Conservation (phyloP, 2,113 vertebrate species). For the Pipra filicauda region DNA sequence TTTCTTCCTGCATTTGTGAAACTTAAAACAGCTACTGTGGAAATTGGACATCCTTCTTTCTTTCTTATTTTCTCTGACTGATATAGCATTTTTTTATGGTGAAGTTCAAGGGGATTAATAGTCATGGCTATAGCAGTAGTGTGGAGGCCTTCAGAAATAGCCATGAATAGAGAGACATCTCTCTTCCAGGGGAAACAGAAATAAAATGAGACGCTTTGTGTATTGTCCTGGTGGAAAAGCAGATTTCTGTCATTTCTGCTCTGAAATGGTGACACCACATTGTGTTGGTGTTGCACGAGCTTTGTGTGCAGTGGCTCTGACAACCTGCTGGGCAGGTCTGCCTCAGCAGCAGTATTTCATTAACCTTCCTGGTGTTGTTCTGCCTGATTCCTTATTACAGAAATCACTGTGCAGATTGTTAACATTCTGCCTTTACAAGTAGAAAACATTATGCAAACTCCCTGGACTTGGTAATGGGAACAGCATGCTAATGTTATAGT, state of each 20-base stretch:
- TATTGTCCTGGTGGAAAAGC: background rate
- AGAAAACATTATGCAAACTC: background rate
- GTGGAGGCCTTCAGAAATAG: background rate
- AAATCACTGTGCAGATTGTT: background rate
- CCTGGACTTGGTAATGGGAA: background rate
- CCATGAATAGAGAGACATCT: no score
- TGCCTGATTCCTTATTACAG: background rate
- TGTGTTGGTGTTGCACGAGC: accelerated
- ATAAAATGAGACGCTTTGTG: background rate
- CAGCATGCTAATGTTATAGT: background rate
- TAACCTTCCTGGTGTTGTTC: background rate
- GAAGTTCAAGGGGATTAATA: background rate
- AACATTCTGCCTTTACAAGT: background rate
- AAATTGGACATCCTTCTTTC: background rate
- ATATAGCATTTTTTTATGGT: accelerated
- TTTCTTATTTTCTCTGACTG: background rate
- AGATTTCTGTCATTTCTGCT: background rate
- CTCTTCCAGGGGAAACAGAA: background rate
- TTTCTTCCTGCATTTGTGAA: background rate
- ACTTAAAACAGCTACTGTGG: background rate
- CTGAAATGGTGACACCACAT: background rate
- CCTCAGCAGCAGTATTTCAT: background rate
- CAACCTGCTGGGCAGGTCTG: background rate
- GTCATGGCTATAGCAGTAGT: background rate
- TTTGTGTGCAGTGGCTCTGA: background rate